Conservation (phyloP, 2,888 invertebrate genomes). For the Imbricaverruca yamaguchii region DNA sequence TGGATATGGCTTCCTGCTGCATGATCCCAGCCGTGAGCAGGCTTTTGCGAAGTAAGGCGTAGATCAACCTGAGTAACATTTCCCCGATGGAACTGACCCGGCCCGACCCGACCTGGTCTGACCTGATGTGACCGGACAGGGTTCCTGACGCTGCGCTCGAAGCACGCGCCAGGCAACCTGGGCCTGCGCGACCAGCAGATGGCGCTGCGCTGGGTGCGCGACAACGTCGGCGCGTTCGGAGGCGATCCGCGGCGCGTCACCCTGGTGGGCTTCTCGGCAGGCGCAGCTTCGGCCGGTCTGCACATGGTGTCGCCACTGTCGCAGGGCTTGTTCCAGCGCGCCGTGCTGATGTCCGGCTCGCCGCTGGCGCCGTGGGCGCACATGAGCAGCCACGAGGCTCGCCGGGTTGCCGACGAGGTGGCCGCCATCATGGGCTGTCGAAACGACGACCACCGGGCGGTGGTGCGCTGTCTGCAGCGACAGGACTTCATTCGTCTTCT, state of each 20-base stretch:
- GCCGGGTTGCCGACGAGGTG: neutral
- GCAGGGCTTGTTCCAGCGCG: constrained; percentile 50
- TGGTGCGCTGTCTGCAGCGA: constrained; percentile 1
- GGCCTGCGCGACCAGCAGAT: constrained; percentile 78
- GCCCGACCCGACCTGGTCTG: no score
- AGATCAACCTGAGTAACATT: no score
- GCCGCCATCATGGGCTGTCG: constrained; percentile 20
- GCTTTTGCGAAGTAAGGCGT: no score
- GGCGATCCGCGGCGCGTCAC: constrained; percentile 73
- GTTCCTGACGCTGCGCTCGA: constrained; percentile 47
- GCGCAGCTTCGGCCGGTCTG: constrained; percentile 59
- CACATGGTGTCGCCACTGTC: constrained; percentile 60
- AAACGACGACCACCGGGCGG: no score
- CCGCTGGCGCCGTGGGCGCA: constrained; percentile 46
- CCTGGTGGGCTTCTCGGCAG: constrained; percentile 71
- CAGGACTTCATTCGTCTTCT: constrained; percentile 7
- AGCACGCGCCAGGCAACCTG: constrained; percentile 66
- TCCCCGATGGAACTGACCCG: no score
- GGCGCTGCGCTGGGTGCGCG: constrained; percentile 64
- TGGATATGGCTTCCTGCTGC: no score
- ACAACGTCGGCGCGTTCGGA: constrained; percentile 69
- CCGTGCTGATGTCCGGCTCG: constrained; percentile 59
- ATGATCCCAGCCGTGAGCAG: no score
- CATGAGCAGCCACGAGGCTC: constrained; percentile 2
- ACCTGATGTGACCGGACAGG: constrained; percentile 39